Conservation (phyloP, 2,113 vertebrate genomes). For the Galemys pyrenaicus region DNA sequence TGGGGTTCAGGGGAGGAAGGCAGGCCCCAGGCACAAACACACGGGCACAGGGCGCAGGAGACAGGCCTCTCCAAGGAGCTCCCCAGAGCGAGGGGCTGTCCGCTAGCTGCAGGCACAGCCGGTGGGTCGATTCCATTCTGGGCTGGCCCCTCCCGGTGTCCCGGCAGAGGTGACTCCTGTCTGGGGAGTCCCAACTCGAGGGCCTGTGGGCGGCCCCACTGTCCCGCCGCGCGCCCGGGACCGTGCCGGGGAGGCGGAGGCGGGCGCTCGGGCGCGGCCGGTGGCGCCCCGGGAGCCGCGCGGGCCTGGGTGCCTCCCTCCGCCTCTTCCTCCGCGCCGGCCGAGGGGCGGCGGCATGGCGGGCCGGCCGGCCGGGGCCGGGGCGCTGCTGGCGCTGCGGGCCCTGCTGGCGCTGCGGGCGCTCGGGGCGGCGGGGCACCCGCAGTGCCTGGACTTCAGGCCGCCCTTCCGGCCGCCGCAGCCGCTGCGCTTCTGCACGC, state of each 20-base stretch:
- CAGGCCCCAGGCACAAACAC: neutral
- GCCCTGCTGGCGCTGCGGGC: conserved; percentile 55
- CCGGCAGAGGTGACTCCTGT: neutral
- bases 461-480: conserved; percentile 92
- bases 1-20: neutral
- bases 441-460: conserved; percentile 97
- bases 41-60: neutral
- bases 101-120: neutral
- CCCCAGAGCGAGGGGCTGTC: neutral
- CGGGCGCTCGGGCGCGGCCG: conserved; percentile 55
- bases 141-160: neutral
- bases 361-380: neutral
- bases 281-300: neutral
- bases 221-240: neutral
- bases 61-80: neutral
- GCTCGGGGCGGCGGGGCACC: conserved; percentile 85
- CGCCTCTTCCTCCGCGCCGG: neutral
- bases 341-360: conserved; percentile 33
- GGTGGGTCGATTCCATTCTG: neutral
- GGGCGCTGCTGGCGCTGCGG: conserved; percentile 51
- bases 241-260: neutral
- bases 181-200: neutral
- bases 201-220: neutral
- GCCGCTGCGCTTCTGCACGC: conserved; percentile 91
- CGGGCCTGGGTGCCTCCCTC: neutral